Evolutionary conservation across 2,113 vertebrate genomes (phyloP).

Genomic region (Psophia crepitans): DNA sequence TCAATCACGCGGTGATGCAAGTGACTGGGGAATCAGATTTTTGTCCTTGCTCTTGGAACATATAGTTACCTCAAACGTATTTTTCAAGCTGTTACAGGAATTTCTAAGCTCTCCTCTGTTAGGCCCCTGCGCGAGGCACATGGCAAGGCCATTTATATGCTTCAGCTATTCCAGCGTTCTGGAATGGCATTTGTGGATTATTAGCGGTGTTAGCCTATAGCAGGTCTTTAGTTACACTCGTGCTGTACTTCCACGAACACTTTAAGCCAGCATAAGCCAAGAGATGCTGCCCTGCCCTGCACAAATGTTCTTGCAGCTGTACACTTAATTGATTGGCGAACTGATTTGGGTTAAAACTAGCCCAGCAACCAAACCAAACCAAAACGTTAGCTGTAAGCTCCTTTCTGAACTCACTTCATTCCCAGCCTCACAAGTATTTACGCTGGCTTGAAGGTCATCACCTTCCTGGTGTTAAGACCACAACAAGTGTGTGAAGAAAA

Average conservation of each 20-base stretch:
- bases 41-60: not conserved
- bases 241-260: constrained; percentile 29
- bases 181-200: constrained; percentile 64
- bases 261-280: constrained; percentile 45
- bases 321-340: not conserved
- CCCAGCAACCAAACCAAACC: not conserved
- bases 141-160: constrained; percentile 21
- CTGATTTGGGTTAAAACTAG: not conserved
- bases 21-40: not conserved
- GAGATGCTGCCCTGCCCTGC: constrained; percentile 46
- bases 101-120: not conserved
- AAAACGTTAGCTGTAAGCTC: not conserved
- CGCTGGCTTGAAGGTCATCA: not conserved
- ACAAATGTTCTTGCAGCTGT: constrained; percentile 61
- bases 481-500: not conserved
- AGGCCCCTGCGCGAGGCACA: not conserved
- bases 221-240: constrained; percentile 45
- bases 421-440: not conserved
- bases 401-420: not conserved
- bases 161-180: constrained; percentile 43
- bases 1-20: not conserved
- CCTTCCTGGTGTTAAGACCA: not conserved
- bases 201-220: not conserved
- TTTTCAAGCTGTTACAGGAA: not conserved
- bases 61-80: not conserved